A percentile compares a stretch with the other conserved stretches of the same genome.
Evolutionary conservation across 1,140 invertebrate genomes (phyloP).

Genomic region (Steinernema khuongi): DNA sequence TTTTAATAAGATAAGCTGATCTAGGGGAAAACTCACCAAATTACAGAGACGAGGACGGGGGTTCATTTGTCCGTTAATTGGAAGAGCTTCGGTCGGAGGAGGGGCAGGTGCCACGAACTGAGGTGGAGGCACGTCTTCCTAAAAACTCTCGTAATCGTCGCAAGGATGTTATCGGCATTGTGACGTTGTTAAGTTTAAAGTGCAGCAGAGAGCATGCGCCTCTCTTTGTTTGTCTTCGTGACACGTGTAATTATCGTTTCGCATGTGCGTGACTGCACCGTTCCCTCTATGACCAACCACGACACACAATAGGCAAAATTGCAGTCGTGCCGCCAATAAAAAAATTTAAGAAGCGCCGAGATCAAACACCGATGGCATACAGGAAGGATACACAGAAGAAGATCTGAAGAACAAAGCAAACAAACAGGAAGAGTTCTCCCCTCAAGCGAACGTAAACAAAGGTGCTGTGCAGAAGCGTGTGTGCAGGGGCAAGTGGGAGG

Average conservation of each 20-base stretch:
- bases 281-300: neutral
- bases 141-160: neutral
- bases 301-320: too few relatives aligned
- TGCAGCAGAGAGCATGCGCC: too few relatives aligned
- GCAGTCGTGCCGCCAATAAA: neutral
- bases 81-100: conserved; percentile 23
- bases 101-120: conserved; percentile 32
- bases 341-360: neutral
- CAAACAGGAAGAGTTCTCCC: neutral
- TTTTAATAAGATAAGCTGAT: too few relatives aligned
- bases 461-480: neutral
- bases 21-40: conserved; percentile 28
- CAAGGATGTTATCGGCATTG: too few relatives aligned
- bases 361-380: neutral
- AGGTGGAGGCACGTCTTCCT: conserved; percentile 18
- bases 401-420: conserved; percentile 3
- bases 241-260: neutral
- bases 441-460: neutral
- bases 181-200: too few relatives aligned
- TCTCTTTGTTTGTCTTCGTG: neutral
- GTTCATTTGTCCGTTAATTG: conserved; percentile 3
- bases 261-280: neutral
- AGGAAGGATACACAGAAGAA: neutral
- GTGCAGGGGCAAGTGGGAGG: neutral
- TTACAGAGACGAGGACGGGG: conserved; percentile 28